A percentile compares a stretch with the other conserved stretches of the same genome.
These are phyloP conservation scores for Riparia riparia DNA, from an alignment of 2,113 vertebrate species.

Conservation along the genomic window DNA sequence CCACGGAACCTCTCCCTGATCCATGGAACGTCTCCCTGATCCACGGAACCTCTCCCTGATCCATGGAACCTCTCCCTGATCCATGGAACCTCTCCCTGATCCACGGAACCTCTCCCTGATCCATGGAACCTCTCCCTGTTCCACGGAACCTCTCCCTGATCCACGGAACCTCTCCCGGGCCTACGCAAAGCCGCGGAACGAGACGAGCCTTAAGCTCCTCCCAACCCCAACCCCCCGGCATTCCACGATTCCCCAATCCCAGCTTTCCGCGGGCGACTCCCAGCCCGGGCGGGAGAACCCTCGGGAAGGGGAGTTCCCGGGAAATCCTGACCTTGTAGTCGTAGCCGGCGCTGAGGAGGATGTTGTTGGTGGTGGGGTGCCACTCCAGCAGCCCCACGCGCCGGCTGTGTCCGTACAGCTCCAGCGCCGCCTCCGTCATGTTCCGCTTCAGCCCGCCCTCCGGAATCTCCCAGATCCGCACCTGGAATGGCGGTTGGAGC, in stretches of 20 bases:
- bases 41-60: accelerated
- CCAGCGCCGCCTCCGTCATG: no score
- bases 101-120: no score
- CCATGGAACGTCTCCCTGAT: accelerated
- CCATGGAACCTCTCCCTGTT: no score
- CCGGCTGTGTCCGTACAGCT: no score
- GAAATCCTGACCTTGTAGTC: no score
- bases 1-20: accelerated
- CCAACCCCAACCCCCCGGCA: background rate
- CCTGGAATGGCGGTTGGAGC: background rate
- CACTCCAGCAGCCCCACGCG: no score
- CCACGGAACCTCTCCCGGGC: background rate
- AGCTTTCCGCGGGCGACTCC: accelerated
- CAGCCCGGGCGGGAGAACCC: accelerated
- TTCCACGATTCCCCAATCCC: accelerated
- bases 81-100: accelerated
- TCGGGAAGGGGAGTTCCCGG: no score
- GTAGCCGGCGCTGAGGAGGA: no score
- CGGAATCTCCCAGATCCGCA: background rate
- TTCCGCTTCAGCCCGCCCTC: no score
- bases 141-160: no score
- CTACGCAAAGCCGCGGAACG: accelerated
- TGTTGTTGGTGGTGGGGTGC: no score
- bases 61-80: accelerated
- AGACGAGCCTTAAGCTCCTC: accelerated